A percentile compares a stretch with the other conserved stretches of the same genome.
Evolutionary conservation across 2,888 invertebrate species (phyloP).

Genomic region (Gerosis bhagava): DNA sequence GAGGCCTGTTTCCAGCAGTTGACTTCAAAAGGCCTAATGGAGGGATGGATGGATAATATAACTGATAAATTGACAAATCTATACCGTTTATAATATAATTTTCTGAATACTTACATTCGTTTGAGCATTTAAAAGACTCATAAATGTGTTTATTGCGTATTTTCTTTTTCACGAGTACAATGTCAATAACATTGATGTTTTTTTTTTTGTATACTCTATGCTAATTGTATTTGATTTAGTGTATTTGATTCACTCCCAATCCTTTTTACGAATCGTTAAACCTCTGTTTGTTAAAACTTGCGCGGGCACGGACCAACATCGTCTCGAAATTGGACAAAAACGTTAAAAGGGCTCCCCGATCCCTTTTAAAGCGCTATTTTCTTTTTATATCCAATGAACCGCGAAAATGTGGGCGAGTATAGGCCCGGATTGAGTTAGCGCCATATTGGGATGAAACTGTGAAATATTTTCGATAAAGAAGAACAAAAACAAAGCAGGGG

Average conservation of each 20-base stretch:
- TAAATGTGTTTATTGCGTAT: no score
- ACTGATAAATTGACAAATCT: no score
- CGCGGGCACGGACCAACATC: slow-evolving; percentile 46
- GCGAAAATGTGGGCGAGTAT: slow-evolving; percentile 61
- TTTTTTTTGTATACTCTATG: no score
- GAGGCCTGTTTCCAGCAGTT: no score
- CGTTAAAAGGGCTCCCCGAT: slow-evolving; percentile 56
- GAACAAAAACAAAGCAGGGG: slow-evolving; percentile 36
- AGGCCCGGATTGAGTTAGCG: slow-evolving; percentile 52
- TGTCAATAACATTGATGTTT: no score
- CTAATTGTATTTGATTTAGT: no score
- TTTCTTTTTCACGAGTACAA: no score
- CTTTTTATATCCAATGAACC: slow-evolving; percentile 67
- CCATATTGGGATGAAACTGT: slow-evolving; percentile 43
- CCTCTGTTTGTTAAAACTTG: slow-evolving; percentile 58
- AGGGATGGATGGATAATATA: no score
- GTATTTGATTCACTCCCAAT: slow-evolving; percentile 16
- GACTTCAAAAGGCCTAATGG: no score
- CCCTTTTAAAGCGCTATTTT: slow-evolving; percentile 65
- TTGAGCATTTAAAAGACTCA: no score
- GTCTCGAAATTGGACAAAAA: slow-evolving; percentile 54
- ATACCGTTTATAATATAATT: no score
- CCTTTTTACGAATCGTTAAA: slow-evolving; percentile 49
- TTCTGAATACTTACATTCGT: no score
- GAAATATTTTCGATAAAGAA: slow-evolving; percentile 43